Percentiles rank a stretch among this genome's conserved stretches.
phyloP scores from a whole-genome alignment of 2,113 vertebrate genomes.

The Dinomys branickii region DNA sequence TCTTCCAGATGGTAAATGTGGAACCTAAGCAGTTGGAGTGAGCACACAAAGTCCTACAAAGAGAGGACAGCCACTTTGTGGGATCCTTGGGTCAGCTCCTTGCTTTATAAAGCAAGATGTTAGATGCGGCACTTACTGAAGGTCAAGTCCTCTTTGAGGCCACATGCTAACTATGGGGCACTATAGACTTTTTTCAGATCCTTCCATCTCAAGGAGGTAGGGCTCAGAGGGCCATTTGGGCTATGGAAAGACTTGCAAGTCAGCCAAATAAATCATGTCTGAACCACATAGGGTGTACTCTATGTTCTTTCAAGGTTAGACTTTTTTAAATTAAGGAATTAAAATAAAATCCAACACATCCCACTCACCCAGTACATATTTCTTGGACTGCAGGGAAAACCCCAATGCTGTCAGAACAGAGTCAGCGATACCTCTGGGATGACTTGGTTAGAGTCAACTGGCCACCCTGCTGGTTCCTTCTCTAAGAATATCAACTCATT shows the following conservation, averaged over 20 bases:
- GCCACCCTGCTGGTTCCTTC: neutral
- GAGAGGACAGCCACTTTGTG: neutral
- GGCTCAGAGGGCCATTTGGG: slow-evolving; percentile 19
- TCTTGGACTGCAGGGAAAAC: slow-evolving; percentile 17
- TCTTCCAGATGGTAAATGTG: slow-evolving; percentile 34
- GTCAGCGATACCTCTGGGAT: slow-evolving; percentile 31
- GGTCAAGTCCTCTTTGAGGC: neutral
- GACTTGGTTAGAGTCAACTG: neutral
- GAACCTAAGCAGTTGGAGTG: neutral
- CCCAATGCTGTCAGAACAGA: neutral
- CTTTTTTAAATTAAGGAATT: slow-evolving; percentile 63
- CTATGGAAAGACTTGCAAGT: neutral
- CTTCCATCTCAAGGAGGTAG: slow-evolving; percentile 4
- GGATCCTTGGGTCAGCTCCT: neutral
- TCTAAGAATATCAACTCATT: neutral
- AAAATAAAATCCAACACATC: slow-evolving; percentile 41
- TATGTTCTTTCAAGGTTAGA: slow-evolving; percentile 62
- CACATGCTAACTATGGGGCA: neutral
- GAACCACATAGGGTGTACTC: slow-evolving; percentile 40
- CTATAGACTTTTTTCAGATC: neutral
- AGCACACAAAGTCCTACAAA: neutral
- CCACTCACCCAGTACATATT: slow-evolving; percentile 18
- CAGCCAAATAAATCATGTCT: slow-evolving; percentile 25
- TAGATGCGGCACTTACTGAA: neutral
- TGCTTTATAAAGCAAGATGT: neutral